These are phyloP conservation scores for Hermetia illucens DNA, from an alignment of 1,140 invertebrate species.

Conservation along the genomic window DNA sequence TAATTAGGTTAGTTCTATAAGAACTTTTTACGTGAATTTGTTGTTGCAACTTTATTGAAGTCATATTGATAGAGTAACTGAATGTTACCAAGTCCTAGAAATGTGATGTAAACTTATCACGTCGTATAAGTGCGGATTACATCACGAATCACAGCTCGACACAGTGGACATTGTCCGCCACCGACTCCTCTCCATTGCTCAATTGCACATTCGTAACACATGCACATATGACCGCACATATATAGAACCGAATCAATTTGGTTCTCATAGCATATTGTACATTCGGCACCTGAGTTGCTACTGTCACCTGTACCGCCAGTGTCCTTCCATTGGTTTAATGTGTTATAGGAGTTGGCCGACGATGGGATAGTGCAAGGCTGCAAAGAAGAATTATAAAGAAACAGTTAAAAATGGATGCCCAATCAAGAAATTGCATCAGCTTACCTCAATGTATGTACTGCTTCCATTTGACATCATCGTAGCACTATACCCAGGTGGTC, in stretches of 20 bases:
- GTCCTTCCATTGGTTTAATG: slow-evolving; percentile 18
- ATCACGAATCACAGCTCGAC: slow-evolving; percentile 80
- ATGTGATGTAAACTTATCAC: no score
- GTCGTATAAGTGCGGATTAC: slow-evolving; percentile 91
- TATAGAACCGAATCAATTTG: slow-evolving; percentile 87
- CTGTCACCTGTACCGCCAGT: slow-evolving; percentile 20
- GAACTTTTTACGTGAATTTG: no score
- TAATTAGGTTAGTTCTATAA: no score
- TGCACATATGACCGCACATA: slow-evolving; percentile 96
- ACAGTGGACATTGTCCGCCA: slow-evolving; percentile 86
- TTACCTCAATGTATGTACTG: slow-evolving; percentile 43
- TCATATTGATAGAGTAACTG: no score
- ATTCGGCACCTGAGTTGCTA: slow-evolving; percentile 51
- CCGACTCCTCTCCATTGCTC: slow-evolving; percentile 82
- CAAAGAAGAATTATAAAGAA: not conserved
- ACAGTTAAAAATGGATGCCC: not conserved
- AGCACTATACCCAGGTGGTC: slow-evolving; percentile 26
- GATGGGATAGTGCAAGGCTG: slow-evolving; percentile 15
- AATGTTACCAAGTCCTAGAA: no score
- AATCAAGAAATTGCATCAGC: slow-evolving; percentile 8
- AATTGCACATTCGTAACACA: slow-evolving; percentile 92
- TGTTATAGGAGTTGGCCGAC: slow-evolving; percentile 13
- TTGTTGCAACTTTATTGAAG: no score
- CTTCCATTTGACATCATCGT: slow-evolving; percentile 42
- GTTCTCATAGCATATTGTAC: slow-evolving; percentile 89